Base-by-base conservation (phyloP, 2,888 invertebrate species). In the Sthenelais limicola region DNA sequence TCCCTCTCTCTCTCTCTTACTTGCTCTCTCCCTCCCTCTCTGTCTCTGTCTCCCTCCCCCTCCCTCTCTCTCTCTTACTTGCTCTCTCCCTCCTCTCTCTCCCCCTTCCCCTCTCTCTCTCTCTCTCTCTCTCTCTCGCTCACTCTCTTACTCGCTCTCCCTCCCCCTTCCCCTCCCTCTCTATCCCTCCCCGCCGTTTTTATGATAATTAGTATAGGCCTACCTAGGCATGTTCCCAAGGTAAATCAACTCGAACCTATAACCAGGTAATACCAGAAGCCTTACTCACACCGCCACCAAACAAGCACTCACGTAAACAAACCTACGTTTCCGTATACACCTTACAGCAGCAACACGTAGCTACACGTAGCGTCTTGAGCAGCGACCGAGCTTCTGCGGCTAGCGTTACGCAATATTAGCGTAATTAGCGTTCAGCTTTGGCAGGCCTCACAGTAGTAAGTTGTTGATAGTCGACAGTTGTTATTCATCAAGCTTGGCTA, bases 1-100 rank as follows among this genome's bases (percentile, higher is more conserved):
- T 33, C 26, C 33, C 54, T 69, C 62, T 24, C 24, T 5, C 18
- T 30, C 32, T 72, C 32, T 69, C 38, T 69, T 24, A 49, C 38
- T 21, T 33, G 30, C 51, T 70, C 18, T 35, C 32, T 30, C 51
- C 32, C 30, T 51, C 49, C 33, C 24, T n/a, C 26, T 70, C 51
- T 48, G 30, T 28, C 30, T 70, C n/a, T n/a, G n/a, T 30, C 62
- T 15, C 72, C 21, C 35, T 74, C 70, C 51, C 28, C n/a, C 28
- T 38, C 38, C 67, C 3, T 47, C n/a, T 32, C 51, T 49, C 62
- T 24, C 67, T 38, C 43, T 28, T 38, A 28, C 28, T 28, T 12
- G 12, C 35, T 15, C 70, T 35, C 47, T 5, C 48, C 24, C 51
- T 26, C 28, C 56, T 26, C 52, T 51, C 5, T n/a, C 30, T 24